A percentile compares a stretch with the other conserved stretches of the same genome.
Evolutionary conservation across 2,888 invertebrate genomes (phyloP).

Genomic region (Elysia crispata): DNA sequence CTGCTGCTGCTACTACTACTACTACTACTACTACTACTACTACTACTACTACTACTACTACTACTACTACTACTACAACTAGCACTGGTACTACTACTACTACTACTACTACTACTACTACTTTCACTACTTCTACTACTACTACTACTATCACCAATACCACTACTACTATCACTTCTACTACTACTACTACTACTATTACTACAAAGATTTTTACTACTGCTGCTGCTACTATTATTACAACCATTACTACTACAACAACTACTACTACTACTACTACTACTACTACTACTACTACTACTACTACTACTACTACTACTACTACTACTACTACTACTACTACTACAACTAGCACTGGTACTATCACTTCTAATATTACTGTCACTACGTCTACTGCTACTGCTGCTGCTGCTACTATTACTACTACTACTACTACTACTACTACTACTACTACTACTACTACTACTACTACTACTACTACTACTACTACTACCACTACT

Average conservation of each 20-base stretch:
- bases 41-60: neutral
- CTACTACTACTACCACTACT: neutral
- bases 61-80: too few relatives aligned
- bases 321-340: constrained; percentile 10
- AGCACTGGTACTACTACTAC: too few relatives aligned
- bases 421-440: constrained; percentile 6
- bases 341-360: too few relatives aligned
- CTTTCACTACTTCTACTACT: too few relatives aligned
- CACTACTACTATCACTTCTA: too few relatives aligned
- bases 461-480: constrained; percentile 14
- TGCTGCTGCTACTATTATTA: neutral
- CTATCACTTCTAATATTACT: too few relatives aligned
- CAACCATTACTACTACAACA: too few relatives aligned
- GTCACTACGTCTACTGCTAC: too few relatives aligned
- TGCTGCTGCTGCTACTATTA: constrained; percentile 1
- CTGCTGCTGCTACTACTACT: neutral
- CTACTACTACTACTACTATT: too few relatives aligned
- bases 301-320: neutral
- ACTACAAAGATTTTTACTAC: too few relatives aligned
- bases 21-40: neutral
- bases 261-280: neutral
- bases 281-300: neutral
- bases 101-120: too few relatives aligned
- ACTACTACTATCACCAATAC: too few relatives aligned
- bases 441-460: neutral